Percentiles rank a stretch among this genome's conserved stretches.
Conservation (phyloP, 2,797 vertebrate genomes). For the Helarctos malayanus region DNA sequence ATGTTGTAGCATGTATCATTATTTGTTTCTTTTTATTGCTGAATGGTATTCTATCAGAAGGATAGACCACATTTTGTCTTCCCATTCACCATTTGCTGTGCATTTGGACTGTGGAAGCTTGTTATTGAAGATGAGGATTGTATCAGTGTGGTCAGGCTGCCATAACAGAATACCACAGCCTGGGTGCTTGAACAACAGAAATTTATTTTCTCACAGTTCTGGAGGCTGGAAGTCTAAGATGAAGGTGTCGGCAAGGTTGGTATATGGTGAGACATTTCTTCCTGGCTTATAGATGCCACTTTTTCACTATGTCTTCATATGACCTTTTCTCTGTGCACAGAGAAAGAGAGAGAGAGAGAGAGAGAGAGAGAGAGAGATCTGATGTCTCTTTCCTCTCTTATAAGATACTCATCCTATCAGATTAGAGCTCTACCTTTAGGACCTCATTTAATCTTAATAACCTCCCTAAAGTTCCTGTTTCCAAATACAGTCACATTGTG, state of each 20-base stretch:
- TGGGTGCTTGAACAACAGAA: neutral
- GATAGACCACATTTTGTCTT: neutral
- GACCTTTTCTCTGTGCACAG: neutral
- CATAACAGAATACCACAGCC: neutral
- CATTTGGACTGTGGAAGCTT: neutral
- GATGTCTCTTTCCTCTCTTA: neutral
- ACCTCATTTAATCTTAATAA: neutral
- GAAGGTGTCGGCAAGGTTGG: neutral
- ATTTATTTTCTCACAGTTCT: neutral
- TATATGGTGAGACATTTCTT: neutral
- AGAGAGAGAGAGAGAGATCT: neutral
- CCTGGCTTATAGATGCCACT: neutral
- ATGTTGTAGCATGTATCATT: neutral
- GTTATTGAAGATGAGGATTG: neutral
- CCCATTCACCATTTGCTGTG: neutral
- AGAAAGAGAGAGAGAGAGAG: neutral
- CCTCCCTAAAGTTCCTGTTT: neutral
- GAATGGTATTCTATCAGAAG: neutral
- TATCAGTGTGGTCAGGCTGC: neutral
- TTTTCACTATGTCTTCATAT: neutral
- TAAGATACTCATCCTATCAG: neutral
- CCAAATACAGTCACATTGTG: neutral
- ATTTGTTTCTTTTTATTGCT: neutral
- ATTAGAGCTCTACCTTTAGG: neutral
- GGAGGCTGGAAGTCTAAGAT: neutral